Conservation (phyloP, 2,113 vertebrate species). For the Philantomba maxwellii region DNA sequence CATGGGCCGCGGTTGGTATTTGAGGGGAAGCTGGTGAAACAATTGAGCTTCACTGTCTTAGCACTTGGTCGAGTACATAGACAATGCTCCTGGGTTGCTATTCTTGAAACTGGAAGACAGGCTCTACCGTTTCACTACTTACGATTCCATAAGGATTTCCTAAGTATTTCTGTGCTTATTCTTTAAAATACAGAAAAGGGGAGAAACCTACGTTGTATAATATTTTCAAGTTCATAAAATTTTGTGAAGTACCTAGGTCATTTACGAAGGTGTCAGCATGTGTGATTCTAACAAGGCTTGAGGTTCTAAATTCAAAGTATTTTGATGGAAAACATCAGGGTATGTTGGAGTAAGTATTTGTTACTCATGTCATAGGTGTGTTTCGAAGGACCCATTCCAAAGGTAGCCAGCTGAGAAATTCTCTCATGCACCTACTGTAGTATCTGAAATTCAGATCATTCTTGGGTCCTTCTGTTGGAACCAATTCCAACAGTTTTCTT, state of each 20-base stretch:
- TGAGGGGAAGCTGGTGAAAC: background rate
- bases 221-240: background rate
- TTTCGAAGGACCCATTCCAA: background rate
- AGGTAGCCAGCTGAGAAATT: background rate
- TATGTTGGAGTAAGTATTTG: background rate
- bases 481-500: background rate
- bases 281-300: background rate
- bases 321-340: background rate
- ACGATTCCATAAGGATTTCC: background rate
- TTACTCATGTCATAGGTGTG: background rate
- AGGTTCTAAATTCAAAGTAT: background rate
- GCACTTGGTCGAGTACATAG: background rate
- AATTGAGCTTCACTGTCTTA: accelerated
- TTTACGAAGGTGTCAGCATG: background rate
- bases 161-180: background rate
- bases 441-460: background rate
- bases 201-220: background rate
- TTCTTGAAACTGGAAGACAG: background rate
- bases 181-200: background rate
- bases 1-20: accelerated
- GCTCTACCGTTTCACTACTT: background rate
- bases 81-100: background rate
- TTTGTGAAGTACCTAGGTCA: background rate
- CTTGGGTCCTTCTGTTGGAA: background rate
- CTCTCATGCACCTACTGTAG: background rate